Base-by-base conservation (phyloP, 2,888 invertebrate genomes). In the Anticlea derivata region DNA sequence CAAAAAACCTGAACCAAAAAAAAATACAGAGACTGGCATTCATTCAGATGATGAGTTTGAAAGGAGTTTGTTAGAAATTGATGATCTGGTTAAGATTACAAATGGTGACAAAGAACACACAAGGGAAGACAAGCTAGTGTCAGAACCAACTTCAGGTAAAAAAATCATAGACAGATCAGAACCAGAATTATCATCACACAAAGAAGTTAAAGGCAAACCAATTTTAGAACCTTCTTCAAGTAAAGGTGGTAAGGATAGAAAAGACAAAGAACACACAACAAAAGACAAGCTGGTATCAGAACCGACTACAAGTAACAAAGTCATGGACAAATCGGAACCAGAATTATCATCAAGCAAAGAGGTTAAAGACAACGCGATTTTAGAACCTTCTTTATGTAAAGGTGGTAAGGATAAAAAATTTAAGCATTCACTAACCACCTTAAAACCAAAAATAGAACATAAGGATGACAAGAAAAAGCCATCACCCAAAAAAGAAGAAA, bases 11-110 rank as follows among this genome's bases (percentile, higher is more conserved):
- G 53, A 34, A 30, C 23, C 13, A 13, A 53, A 49, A 76, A 91
- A 79, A 67, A 77, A 77, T 22, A 89, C 87, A 20, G 89, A 90
- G 69, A 74, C 78, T n/a, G 86, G 93, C 20, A 91, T 93, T 62
- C 94, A 94, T 73, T 91, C 92, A 66, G 92, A 95, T 83, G 93
- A 94, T 22, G 93, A 94, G 48, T 96, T 96, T 80, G 94, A 94
- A 66, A 91, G 92, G 63, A 94, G 94, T 10, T 80, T 96, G 8
- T 70, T 92, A 55, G 92, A 94, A 70, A 76, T 95, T 50, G 95
- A 95, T 81, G 92, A 91, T 61, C 70, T 80, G 43, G 75, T 86
- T 54, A 75, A 83, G 22, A 23, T 61, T 35, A 34, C 31, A 31
- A 60, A 63, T 13, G 10, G n/a, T 8, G 17, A 38, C 12, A 37